These are phyloP conservation scores for Spermophilus dauricus DNA, from an alignment of 2,113 vertebrate species.

Conservation along the genomic window DNA sequence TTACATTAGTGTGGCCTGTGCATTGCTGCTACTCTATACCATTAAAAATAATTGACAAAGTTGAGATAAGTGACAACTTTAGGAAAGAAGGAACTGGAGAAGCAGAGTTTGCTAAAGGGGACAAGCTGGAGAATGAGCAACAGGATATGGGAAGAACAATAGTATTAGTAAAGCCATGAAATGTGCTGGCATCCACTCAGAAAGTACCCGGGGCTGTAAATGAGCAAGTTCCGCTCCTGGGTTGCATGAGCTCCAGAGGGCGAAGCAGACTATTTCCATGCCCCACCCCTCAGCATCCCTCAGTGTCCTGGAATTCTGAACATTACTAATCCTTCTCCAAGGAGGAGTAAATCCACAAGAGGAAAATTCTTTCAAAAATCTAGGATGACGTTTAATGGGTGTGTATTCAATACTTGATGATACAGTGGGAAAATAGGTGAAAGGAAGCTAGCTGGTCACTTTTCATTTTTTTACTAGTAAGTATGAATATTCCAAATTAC, in stretches of 20 bases:
- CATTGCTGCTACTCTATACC: not conserved
- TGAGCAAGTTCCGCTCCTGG: not conserved
- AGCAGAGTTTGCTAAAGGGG: not conserved
- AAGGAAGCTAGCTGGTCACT: constrained; percentile 11
- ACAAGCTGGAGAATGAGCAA: not conserved
- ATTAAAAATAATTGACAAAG: not conserved
- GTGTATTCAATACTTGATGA: not conserved
- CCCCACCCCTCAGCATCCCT: not conserved
- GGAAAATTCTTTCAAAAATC: not conserved
- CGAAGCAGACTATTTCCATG: not conserved
- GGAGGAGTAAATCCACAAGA: not conserved
- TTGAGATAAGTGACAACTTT: not conserved
- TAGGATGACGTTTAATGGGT: not conserved
- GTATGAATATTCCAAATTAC: constrained; percentile 34
- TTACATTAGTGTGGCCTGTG: not conserved
- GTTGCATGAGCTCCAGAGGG: not conserved
- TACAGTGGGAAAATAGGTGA: not conserved
- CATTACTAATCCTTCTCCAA: not conserved
- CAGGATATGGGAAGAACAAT: not conserved
- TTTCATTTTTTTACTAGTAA: constrained; percentile 34
- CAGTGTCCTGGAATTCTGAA: not conserved
- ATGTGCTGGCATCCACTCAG: not conserved
- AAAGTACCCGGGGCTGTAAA: not conserved
- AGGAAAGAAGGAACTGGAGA: not conserved
- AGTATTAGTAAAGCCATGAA: not conserved